Conservation (phyloP, 2,888 invertebrate species). For the Andrena praecox region DNA sequence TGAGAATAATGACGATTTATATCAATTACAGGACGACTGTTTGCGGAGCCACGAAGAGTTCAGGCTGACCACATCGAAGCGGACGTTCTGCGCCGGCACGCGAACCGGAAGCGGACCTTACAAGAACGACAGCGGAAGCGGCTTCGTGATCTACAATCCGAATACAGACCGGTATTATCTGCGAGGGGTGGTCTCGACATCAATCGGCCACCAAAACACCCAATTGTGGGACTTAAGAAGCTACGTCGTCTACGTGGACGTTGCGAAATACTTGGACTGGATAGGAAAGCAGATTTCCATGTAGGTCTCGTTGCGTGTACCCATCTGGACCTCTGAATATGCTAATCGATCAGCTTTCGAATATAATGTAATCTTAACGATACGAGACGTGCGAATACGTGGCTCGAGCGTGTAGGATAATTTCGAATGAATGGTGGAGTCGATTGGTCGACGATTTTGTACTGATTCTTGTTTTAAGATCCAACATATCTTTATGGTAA, state of each 20-base stretch:
- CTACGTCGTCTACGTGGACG: conserved; percentile 89
- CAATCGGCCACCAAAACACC: conserved; percentile 64
- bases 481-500: background rate
- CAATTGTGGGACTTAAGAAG: conserved; percentile 87
- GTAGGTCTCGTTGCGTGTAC: background rate
- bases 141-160: conserved; percentile 85
- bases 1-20: background rate
- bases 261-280: conserved; percentile 77
- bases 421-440: background rate
- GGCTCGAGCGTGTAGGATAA: background rate
- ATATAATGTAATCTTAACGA: conserved; percentile 11
- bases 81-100: conserved; percentile 88
- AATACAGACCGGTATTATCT: conserved; percentile 72
- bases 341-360: conserved; percentile 37
- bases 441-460: background rate
- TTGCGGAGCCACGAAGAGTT: conserved; percentile 86
- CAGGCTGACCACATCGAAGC: conserved; percentile 85
- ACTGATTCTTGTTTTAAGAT: background rate
- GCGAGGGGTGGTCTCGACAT: conserved; percentile 77
- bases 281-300: conserved; percentile 65
- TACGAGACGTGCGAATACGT: background rate
- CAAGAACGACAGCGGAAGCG: conserved; percentile 87
- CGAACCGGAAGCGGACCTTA: conserved; percentile 86
- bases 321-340: conserved; percentile 14
- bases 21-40: conserved; percentile 85